Evolutionary conservation across 2,797 vertebrate genomes (phyloP).

Genomic region (Chromobotia macracanthus): DNA sequence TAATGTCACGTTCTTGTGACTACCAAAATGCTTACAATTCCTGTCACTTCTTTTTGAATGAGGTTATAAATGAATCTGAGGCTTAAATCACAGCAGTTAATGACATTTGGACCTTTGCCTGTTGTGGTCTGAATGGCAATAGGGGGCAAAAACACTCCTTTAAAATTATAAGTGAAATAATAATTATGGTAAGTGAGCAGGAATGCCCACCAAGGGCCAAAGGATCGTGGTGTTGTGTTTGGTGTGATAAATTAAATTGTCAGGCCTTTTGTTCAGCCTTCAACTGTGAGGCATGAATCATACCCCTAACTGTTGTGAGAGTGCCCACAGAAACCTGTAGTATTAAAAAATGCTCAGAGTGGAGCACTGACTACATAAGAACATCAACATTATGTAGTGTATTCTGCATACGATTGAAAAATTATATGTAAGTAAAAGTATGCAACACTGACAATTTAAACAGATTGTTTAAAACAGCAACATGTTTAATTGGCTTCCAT

Average conservation of each 20-base stretch:
- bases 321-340: constrained; percentile 7
- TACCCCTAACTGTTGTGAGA: constrained; percentile 16
- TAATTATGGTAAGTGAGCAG: constrained; percentile 39
- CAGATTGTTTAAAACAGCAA: no score
- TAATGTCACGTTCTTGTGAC: constrained; percentile 14
- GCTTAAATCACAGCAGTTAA: constrained; percentile 38
- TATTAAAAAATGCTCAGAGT: constrained; percentile 4
- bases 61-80: constrained; percentile 34
- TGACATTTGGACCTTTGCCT: constrained; percentile 28
- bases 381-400: no score
- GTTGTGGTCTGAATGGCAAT: constrained; percentile 22
- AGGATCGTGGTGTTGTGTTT: constrained; percentile 15
- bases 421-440: no score
- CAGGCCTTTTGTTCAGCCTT: constrained; percentile 45
- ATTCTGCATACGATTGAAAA: background rate
- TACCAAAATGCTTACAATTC: constrained; percentile 10
- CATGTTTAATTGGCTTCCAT: no score
- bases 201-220: constrained; percentile 20
- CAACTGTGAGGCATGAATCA: constrained; percentile 38
- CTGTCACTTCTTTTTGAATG: constrained; percentile 32
- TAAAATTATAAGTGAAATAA: constrained; percentile 53
- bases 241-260: constrained; percentile 40
- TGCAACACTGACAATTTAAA: no score
- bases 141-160: constrained; percentile 24
- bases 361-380: background rate